These are phyloP conservation scores for Sitobion miscanthi DNA, from an alignment of 1,140 invertebrate species.

Conservation along the genomic window DNA sequence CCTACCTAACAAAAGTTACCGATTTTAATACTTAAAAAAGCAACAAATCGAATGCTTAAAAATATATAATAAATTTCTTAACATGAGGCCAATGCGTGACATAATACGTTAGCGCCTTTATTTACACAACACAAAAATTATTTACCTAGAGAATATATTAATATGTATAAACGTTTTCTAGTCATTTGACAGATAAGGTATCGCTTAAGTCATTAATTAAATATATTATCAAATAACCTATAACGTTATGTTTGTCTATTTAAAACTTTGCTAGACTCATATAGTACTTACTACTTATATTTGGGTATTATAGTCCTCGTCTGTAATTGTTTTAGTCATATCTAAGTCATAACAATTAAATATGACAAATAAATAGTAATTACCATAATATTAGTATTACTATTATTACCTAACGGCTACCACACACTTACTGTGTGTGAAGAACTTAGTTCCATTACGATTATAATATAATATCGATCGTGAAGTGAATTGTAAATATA, in stretches of 20 bases:
- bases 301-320: neutral
- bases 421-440: neutral
- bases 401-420: neutral
- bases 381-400: neutral
- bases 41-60: no score
- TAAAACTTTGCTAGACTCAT: neutral
- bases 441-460: neutral
- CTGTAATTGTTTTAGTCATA: neutral
- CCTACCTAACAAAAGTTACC: no score
- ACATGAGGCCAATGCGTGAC: no score
- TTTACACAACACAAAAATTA: no score
- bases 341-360: neutral
- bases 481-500: neutral
- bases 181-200: no score
- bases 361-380: neutral
- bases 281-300: neutral
- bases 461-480: neutral
- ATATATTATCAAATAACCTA: no score
- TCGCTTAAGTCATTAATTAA: no score
- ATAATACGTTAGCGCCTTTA: no score
- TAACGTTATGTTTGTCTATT: neutral
- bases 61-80: no score
- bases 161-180: no score
- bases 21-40: no score
- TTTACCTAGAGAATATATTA: no score